Percentiles rank a stretch among this genome's conserved stretches.
Evolutionary conservation across 2,888 invertebrate genomes (phyloP).

Genomic region (Siphlonurus alternatus): DNA sequence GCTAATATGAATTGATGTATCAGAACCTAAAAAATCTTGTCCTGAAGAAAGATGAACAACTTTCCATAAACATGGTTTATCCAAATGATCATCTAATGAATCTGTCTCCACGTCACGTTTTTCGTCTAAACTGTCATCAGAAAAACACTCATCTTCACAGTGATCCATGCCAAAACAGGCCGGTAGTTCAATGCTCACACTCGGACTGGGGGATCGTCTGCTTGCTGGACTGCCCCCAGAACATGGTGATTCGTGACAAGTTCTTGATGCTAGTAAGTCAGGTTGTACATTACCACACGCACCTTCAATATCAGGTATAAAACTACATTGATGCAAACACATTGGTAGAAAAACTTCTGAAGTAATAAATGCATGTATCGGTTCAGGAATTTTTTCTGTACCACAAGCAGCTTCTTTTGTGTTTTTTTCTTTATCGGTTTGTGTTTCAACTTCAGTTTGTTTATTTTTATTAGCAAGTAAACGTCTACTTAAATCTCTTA

Average conservation of each 20-base stretch:
- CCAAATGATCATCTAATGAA: not conserved
- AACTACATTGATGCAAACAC: not conserved
- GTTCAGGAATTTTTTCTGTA: not conserved
- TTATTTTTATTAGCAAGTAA: not conserved
- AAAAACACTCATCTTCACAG: not conserved
- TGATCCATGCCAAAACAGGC: not conserved
- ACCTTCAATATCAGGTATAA: not conserved
- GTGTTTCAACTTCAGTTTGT: not conserved
- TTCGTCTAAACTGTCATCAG: not conserved
- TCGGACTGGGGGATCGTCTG: not conserved
- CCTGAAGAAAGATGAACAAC: not conserved
- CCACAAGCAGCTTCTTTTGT: not conserved
- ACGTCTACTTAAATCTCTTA: not conserved
- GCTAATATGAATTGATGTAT: not conserved
- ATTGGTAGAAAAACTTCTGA: not conserved
- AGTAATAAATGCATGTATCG: not conserved
- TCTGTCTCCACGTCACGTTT: not conserved
- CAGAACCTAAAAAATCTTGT: not conserved
- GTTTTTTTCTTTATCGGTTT: not conserved
- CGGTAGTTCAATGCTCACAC: not conserved
- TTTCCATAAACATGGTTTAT: not conserved
- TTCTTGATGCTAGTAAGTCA: not conserved
- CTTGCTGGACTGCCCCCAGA: not conserved
- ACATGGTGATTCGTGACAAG: not conserved
- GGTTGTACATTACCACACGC: not conserved